Percentiles rank a stretch among this genome's conserved stretches.
phyloP scores from a whole-genome alignment of 2,888 invertebrate genomes.

The Ischnus inquisitorius region DNA sequence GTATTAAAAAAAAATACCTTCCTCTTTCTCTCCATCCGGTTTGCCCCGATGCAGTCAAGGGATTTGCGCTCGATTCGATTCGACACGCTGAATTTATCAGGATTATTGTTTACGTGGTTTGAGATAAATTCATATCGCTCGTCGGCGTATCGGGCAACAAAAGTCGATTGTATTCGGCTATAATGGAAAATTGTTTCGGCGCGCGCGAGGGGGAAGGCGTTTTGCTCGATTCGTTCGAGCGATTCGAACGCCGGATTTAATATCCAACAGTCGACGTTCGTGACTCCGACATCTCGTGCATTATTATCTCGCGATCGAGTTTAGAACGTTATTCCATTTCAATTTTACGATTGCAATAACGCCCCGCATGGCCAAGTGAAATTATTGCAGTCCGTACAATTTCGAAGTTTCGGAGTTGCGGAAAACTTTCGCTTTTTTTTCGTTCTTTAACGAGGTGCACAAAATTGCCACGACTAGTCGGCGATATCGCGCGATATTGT shows the following conservation, averaged over 20 bases:
- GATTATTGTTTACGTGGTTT: background rate
- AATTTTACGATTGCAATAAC: background rate
- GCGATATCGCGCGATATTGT: no score
- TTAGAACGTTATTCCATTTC: background rate
- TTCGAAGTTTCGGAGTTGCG: background rate
- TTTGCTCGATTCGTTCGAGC: background rate
- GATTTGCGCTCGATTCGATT: background rate
- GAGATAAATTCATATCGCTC: background rate
- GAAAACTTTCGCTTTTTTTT: background rate
- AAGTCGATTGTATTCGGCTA: background rate
- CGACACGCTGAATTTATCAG: background rate
- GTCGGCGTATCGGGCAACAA: background rate
- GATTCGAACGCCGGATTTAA: background rate
- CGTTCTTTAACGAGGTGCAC: no score
- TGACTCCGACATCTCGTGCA: background rate
- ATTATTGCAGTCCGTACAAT: background rate
- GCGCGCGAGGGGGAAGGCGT: background rate
- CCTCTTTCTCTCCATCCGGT: no score
- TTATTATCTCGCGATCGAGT: background rate
- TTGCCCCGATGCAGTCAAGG: background rate
- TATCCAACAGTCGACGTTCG: conserved; percentile 2
- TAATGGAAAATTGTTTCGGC: background rate
- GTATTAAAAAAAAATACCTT: background rate
- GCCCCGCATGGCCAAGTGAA: background rate
- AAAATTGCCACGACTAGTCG: no score